phyloP scores from a whole-genome alignment of 2,113 vertebrate genomes.

The Amblyopsis rosae region DNA sequence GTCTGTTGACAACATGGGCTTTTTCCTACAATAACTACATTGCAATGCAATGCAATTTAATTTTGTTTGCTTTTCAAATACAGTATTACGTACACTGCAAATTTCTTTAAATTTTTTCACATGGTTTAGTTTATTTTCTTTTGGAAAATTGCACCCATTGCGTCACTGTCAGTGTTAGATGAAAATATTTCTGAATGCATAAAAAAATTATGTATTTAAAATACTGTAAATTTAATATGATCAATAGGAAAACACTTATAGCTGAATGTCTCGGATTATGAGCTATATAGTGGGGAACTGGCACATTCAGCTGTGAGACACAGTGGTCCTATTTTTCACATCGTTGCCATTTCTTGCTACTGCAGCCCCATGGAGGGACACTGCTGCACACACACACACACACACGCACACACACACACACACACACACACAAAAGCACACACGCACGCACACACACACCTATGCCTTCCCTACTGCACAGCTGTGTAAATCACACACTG shows the following conservation, averaged over 20 bases:
- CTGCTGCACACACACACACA: slow-evolving; percentile 44
- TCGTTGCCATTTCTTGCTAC: slow-evolving; percentile 62
- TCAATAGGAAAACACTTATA: slow-evolving; percentile 13
- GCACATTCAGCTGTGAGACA: slow-evolving; percentile 52
- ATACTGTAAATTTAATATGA: too few relatives aligned
- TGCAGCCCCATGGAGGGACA: slow-evolving; percentile 42
- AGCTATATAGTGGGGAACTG: slow-evolving; percentile 41
- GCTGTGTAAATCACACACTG: slow-evolving; percentile 14
- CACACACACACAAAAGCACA: slow-evolving; percentile 7
- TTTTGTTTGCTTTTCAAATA: too few relatives aligned
- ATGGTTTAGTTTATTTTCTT: too few relatives aligned
- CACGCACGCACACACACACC: slow-evolving; percentile 3
- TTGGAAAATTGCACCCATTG: too few relatives aligned
- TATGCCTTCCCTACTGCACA: slow-evolving; percentile 8
- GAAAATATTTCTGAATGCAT: too few relatives aligned
- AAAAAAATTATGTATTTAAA: too few relatives aligned
- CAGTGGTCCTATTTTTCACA: slow-evolving; percentile 44
- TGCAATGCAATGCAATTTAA: too few relatives aligned
- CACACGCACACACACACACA: background rate
- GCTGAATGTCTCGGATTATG: slow-evolving; percentile 13
- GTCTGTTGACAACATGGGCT: too few relatives aligned
- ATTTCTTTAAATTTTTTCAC: too few relatives aligned
- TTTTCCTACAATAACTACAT: too few relatives aligned
- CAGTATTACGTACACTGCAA: too few relatives aligned
- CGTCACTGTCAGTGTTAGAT: too few relatives aligned